Percentiles rank a stretch among this genome's conserved stretches.
Conservation (phyloP, 2,888 invertebrate species). For the Campaea margaritaria region DNA sequence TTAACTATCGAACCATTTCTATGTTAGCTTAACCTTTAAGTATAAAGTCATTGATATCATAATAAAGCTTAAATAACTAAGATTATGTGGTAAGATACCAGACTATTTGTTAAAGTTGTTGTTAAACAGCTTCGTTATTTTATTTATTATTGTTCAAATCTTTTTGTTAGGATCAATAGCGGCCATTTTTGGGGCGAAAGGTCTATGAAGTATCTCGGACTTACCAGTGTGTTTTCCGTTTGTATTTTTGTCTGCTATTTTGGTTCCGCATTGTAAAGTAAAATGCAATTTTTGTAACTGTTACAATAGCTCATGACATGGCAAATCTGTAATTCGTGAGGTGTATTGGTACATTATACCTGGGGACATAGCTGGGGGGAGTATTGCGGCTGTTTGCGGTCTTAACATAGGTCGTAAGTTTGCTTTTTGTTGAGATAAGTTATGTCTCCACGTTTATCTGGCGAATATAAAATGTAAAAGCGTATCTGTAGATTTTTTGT, state of each 20-base stretch:
- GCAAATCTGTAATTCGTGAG: constrained; percentile 15
- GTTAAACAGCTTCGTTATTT: constrained; percentile 4
- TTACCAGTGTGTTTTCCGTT: constrained; percentile 12
- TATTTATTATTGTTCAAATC: constrained; percentile 17
- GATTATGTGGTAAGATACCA: constrained; percentile 16
- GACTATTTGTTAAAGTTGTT: constrained; percentile 27
- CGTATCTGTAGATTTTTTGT: too few species aligned
- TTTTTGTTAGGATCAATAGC: constrained; percentile 17
- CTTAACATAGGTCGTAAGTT: background rate
- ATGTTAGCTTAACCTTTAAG: constrained; percentile 13
- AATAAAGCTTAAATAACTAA: constrained; percentile 11
- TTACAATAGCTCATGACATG: constrained; percentile 11
- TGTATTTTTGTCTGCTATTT: constrained; percentile 13
- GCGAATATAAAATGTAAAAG: too few species aligned
- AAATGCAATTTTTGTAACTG: constrained; percentile 6
- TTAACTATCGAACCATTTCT: too few species aligned
- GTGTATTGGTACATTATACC: constrained; percentile 5
- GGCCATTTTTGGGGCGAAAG: constrained; percentile 31
- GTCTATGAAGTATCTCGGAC: constrained; percentile 10
- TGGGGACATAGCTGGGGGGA: background rate
- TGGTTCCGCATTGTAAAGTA: constrained; percentile 21
- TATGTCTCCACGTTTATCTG: too few species aligned
- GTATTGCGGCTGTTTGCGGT: background rate
- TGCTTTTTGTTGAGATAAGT: background rate
- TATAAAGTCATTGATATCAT: constrained; percentile 16